Conservation (phyloP, 2,888 invertebrate genomes). For the Ophioninae sp. region DNA sequence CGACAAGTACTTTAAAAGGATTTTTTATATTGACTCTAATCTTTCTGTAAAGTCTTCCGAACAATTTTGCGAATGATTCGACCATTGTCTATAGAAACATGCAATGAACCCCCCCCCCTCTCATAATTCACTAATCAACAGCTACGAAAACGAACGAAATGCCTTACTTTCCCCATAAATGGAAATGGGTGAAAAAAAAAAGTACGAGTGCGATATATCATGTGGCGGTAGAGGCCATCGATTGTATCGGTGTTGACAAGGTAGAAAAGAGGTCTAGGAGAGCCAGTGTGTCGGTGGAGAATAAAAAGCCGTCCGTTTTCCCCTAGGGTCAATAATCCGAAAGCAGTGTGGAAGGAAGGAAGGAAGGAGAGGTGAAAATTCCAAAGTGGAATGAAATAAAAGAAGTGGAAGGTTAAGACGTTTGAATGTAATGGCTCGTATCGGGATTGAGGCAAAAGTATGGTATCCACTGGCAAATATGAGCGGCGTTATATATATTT, state of each 20-base stretch:
- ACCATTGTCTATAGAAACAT: background rate
- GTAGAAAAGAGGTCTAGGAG: background rate
- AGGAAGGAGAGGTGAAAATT: background rate
- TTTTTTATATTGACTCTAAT: background rate
- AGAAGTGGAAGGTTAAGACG: background rate
- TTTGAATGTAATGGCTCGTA: slow-evolving; percentile 60
- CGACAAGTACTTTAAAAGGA: background rate
- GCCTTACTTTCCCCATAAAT: background rate
- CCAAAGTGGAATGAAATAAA: background rate
- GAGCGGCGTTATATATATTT: slow-evolving; percentile 45
- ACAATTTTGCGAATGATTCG: background rate
- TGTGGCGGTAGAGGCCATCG: background rate
- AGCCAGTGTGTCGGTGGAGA: background rate
- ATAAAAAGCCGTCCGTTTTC: background rate
- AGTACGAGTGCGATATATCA: background rate
- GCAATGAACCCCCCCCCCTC: background rate
- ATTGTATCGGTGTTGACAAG: background rate
- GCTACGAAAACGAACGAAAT: no score
- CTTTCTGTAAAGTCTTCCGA: background rate
- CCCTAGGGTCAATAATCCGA: background rate
- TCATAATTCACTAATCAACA: background rate
- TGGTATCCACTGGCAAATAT: slow-evolving; percentile 46
- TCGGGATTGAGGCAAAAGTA: slow-evolving; percentile 39
- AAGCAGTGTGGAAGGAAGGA: background rate
- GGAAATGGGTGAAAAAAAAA: background rate